Conservation (phyloP, 2,888 invertebrate genomes). For the Lissonota sp. region DNA sequence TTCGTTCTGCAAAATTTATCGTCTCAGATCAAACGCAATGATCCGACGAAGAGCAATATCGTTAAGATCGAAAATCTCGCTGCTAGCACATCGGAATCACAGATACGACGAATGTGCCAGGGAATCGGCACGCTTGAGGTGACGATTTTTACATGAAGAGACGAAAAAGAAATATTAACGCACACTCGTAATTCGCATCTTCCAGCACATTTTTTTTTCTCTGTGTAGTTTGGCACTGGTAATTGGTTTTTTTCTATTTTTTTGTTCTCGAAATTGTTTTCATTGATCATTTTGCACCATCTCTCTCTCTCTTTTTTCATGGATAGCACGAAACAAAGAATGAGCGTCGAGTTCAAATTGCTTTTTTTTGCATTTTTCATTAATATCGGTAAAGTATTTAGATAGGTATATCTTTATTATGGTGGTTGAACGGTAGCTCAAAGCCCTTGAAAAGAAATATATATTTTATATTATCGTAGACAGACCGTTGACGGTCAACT, state of each 20-base stretch:
- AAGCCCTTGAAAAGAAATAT: constrained; percentile 8
- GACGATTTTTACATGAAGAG: constrained; percentile 77
- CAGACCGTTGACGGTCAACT: not conserved
- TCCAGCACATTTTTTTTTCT: constrained; percentile 4
- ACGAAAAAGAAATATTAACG: not conserved
- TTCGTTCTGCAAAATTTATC: constrained; percentile 72
- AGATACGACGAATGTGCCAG: constrained; percentile 84
- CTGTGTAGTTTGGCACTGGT: constrained; percentile 52
- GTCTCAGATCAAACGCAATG: constrained; percentile 62
- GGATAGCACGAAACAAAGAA: constrained; percentile 14
- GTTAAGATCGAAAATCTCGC: constrained; percentile 85
- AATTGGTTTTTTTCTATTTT: constrained; percentile 23
- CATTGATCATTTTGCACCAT: too few species aligned
- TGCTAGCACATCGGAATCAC: constrained; percentile 84
- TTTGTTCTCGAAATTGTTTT: not conserved
- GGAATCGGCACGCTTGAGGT: constrained; percentile 85
- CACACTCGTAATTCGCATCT: constrained; percentile 18
- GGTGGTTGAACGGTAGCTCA: not conserved
- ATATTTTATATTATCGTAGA: not conserved
- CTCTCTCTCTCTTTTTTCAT: constrained; percentile 5
- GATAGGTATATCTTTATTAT: not conserved
- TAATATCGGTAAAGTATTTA: constrained; percentile 1
- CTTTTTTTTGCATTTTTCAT: constrained; percentile 11
- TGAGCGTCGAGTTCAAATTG: not conserved
- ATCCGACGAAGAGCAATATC: constrained; percentile 80